Evolutionary conservation across 2,888 invertebrate genomes (phyloP).

Genomic region (Zele albiditarsus): DNA sequence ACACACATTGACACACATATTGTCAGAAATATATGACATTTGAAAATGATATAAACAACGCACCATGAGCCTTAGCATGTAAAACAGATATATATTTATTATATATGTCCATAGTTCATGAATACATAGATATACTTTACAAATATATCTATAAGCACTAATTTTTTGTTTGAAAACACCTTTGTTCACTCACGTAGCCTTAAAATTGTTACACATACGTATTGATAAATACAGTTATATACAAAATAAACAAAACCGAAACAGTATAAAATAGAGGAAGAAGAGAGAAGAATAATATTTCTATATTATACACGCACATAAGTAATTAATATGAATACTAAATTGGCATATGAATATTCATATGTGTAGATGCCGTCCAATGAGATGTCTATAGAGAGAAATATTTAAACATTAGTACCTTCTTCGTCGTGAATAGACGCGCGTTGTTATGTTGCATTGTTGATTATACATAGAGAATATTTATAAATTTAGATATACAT

Average conservation of each 20-base stretch:
- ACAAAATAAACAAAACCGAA: not conserved
- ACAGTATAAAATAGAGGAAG: not conserved
- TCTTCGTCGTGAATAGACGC: slow-evolving; percentile 25
- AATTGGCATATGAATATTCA: slow-evolving; percentile 34
- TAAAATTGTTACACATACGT: slow-evolving; percentile 32
- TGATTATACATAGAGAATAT: slow-evolving; percentile 30
- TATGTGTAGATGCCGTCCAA: slow-evolving; percentile 42
- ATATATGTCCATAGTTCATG: slow-evolving; percentile 13
- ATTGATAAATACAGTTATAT: slow-evolving; percentile 26
- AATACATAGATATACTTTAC: slow-evolving; percentile 30
- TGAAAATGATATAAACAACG: slow-evolving; percentile 35
- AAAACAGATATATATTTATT: slow-evolving; percentile 47
- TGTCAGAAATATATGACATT: slow-evolving; percentile 27
- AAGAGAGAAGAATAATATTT: slow-evolving; percentile 12
- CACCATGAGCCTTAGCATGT: slow-evolving; percentile 52
- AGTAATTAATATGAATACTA: slow-evolving; percentile 13
- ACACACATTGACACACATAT: slow-evolving; percentile 27
- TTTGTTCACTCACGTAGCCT: slow-evolving; percentile 50
- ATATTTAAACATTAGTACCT: slow-evolving; percentile 30
- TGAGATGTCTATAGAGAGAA: slow-evolving; percentile 26
- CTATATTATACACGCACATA: slow-evolving; percentile 27
- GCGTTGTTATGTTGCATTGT: slow-evolving; percentile 36
- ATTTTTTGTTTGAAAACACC: slow-evolving; percentile 40
- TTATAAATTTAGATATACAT: slow-evolving; percentile 11
- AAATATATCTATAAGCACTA: slow-evolving; percentile 40